phyloP scores from a whole-genome alignment of 2,797 vertebrate genomes.

The Xyrichtys novacula region DNA sequence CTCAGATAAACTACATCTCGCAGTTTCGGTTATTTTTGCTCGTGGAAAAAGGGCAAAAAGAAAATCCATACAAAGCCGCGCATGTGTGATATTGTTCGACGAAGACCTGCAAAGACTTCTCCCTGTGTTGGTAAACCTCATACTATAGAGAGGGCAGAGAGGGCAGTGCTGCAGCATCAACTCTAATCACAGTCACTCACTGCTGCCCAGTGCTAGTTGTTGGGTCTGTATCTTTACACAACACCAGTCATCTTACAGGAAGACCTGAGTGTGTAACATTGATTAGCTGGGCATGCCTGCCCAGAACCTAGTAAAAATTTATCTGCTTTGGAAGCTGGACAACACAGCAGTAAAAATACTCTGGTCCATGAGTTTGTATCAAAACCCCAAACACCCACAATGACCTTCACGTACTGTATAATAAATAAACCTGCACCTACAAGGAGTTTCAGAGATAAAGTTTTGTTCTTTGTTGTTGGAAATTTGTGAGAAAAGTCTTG shows the following conservation, averaged over 20 bases:
- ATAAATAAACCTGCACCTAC: not conserved
- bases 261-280: conserved; percentile 23
- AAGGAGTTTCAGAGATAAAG: not conserved
- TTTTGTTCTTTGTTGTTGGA: too few species aligned
- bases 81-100: not conserved
- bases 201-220: conserved; percentile 25
- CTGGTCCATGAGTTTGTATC: not conserved
- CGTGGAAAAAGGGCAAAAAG: not conserved
- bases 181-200: conserved; percentile 30
- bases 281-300: conserved; percentile 22
- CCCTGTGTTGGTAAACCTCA: conserved; percentile 6
- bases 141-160: conserved; percentile 20
- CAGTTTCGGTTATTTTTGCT: not conserved
- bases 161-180: conserved; percentile 18
- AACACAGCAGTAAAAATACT: not conserved
- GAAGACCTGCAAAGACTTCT: not conserved
- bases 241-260: conserved; percentile 23
- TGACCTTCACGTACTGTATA: not conserved
- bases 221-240: conserved; percentile 16
- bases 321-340: conserved; percentile 1
- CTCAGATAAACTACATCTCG: too few species aligned
- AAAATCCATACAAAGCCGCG: not conserved
- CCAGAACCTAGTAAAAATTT: conserved; percentile 21
- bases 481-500: too few species aligned
- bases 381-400: not conserved